phyloP scores from a whole-genome alignment of 1,140 invertebrate genomes.

The Drosophila guanche region DNA sequence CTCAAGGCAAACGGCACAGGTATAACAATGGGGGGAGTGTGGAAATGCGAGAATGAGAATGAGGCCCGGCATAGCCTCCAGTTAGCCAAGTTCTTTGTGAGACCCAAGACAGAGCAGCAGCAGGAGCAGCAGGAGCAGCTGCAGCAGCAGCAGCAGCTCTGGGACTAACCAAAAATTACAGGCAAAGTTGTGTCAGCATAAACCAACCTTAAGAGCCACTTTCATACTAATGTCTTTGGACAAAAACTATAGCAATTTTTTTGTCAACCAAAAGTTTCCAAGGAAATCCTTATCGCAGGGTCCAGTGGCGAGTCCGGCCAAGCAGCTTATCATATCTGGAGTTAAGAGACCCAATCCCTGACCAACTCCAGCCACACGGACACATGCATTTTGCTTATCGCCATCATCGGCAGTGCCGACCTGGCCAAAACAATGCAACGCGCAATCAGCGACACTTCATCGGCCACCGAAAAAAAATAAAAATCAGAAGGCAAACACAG shows the following conservation, averaged over 20 bases:
- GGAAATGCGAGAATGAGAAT: conserved; percentile 5
- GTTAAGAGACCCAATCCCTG: conserved; percentile 58
- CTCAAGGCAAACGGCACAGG: conserved; percentile 32
- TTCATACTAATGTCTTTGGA: conserved; percentile 22
- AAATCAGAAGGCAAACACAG: neutral
- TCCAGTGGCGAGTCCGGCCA: neutral
- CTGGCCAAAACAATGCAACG: conserved; percentile 76
- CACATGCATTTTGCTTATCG: conserved; percentile 63
- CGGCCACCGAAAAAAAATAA: conserved; percentile 47
- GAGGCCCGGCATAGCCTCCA: conserved; percentile 26
- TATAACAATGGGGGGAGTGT: conserved; percentile 49
- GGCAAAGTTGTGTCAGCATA: too few species aligned
- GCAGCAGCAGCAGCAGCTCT: neutral
- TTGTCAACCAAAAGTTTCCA: conserved; percentile 35
- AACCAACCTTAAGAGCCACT: too few species aligned
- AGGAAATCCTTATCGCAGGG: conserved; percentile 53
- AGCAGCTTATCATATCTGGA: conserved; percentile 61
- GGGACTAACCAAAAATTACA: conserved; percentile 1
- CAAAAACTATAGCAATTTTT: conserved; percentile 19
- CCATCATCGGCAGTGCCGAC: conserved; percentile 52
- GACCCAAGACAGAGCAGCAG: neutral
- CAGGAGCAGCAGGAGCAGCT: neutral
- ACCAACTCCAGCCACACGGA: conserved; percentile 24
- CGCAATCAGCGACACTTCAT: conserved; percentile 83
- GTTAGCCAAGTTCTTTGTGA: conserved; percentile 47